Evolutionary conservation across 2,797 vertebrate species (phyloP), one percentile per base, ranked within the genome.

Genomic region (Tinamus major): DNA sequence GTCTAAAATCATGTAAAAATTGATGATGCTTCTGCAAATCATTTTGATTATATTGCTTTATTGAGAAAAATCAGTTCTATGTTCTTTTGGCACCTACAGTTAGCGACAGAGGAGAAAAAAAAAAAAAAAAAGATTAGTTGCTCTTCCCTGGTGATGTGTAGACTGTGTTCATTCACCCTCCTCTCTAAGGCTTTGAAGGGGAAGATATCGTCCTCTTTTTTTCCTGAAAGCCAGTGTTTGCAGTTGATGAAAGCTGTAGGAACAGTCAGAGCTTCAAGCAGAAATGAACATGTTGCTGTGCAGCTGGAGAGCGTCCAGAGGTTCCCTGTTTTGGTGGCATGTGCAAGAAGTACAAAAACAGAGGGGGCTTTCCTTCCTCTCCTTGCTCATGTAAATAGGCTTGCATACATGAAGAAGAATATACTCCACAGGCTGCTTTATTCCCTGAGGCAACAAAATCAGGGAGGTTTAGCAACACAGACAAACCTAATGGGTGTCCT

Each of bases 41-140:
- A 91, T 92, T 88, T 95, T 87, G 51, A 94, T 91, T 39, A 53
- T 11, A 64, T 82, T 86, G 74, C 79, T 51, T 95, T 94, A 86
- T 92, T 87, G 88, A 79, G 85, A 90, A 56, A 89, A 91, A 92
- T 82, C 75, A 27, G 4, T 90, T 88, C 68, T 82, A 8, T 82
- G 71, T 91, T 88, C 56, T 79, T 80, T 55, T 90, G 76, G 82
- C 80, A 53, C 26, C 75, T 76, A 51, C 12, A 24, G 18, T 78
- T 82, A 44, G 61, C 39, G 58, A 75, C 27, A 55, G 53, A 27
- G 29, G 16, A 10, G 15, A 92, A 91, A 94, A 61, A 42, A 31
- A 53, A 77, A 29, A 90, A 90, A 44, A 31, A 53, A 74, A 91
- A 92, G 44, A 93, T 96, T 79, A 86, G n/a, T 86, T 94, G 92